Conservation (phyloP, 2,888 invertebrate species). For the Agelastica alni region DNA sequence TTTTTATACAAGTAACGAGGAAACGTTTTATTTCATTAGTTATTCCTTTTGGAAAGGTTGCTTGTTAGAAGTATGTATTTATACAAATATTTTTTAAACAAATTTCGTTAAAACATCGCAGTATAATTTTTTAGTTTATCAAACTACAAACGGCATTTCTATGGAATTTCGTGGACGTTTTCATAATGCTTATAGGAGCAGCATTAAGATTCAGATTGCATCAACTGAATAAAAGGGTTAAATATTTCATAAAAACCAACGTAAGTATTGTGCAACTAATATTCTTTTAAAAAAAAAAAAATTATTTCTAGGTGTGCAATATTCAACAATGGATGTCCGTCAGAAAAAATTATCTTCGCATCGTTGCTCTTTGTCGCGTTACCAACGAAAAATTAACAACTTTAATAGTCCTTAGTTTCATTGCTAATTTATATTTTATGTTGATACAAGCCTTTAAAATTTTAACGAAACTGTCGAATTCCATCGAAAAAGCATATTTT, state of each 20-base stretch:
- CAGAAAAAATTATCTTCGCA: slow-evolving; percentile 35
- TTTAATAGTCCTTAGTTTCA: slow-evolving; percentile 68
- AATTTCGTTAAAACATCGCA: too few relatives aligned
- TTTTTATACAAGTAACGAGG: slow-evolving; percentile 24
- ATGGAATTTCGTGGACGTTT: slow-evolving; percentile 35
- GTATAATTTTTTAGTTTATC: slow-evolving; percentile 28
- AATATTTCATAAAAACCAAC: slow-evolving; percentile 21
- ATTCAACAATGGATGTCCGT: slow-evolving; percentile 31
- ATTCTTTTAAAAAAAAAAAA: neutral
- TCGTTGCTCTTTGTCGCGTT: slow-evolving; percentile 46
- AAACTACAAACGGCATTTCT: slow-evolving; percentile 33
- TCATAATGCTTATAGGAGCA: slow-evolving; percentile 35
- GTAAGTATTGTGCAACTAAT: slow-evolving; percentile 14
- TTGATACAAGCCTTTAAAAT: slow-evolving; percentile 72
- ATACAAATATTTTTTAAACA: slow-evolving; percentile 6
- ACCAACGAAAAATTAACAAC: slow-evolving; percentile 66
- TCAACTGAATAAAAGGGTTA: slow-evolving; percentile 30
- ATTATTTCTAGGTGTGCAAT: slow-evolving; percentile 29
- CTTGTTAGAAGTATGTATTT: slow-evolving; percentile 28
- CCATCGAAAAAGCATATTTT: slow-evolving; percentile 44
- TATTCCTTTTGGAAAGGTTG: slow-evolving; percentile 33
- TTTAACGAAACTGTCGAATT: slow-evolving; percentile 53
- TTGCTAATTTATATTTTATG: slow-evolving; percentile 73
- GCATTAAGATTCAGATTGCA: slow-evolving; percentile 31
- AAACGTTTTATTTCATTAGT: slow-evolving; percentile 25